Percentiles rank a stretch among this genome's conserved stretches.
Conservation (phyloP, 2,888 invertebrate genomes). For the Beris chalybata region DNA sequence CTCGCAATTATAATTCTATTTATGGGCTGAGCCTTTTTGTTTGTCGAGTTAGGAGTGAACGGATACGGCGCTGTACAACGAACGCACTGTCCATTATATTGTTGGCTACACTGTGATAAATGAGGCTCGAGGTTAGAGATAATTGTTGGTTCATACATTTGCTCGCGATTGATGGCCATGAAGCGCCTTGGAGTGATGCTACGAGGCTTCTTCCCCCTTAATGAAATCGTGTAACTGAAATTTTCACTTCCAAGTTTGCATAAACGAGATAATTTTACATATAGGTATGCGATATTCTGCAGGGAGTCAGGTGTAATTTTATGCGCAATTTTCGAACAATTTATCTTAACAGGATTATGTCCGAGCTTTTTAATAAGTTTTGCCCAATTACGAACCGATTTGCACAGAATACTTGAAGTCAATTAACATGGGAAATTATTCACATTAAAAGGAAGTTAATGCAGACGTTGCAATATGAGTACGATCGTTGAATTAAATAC, state of each 20-base stretch:
- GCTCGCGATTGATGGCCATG: slow-evolving; percentile 24
- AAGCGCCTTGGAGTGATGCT: slow-evolving; percentile 10
- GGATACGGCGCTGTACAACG: background rate
- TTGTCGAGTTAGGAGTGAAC: background rate
- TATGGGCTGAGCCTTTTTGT: slow-evolving; percentile 41
- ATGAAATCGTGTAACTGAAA: slow-evolving; percentile 23
- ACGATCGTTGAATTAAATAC: too few species aligned
- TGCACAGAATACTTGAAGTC: too few species aligned
- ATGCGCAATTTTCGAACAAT: too few species aligned
- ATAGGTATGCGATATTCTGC: too few species aligned
- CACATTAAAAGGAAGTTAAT: too few species aligned
- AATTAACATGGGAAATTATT: too few species aligned
- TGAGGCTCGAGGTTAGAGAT: slow-evolving; percentile 28
- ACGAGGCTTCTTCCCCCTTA: slow-evolving; percentile 20
- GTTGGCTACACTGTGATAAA: slow-evolving; percentile 28
- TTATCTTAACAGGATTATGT: too few species aligned
- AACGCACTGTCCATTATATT: slow-evolving; percentile 25
- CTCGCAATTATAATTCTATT: slow-evolving; percentile 49
- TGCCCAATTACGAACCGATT: too few species aligned
- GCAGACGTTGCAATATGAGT: too few species aligned
- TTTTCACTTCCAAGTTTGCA: slow-evolving; percentile 26
- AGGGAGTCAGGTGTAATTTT: too few species aligned
- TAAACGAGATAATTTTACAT: slow-evolving; percentile 21
- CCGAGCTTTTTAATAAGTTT: too few species aligned
- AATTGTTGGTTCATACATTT: slow-evolving; percentile 28